These are phyloP conservation scores for Lepidocolaptes lacrymiger DNA, from an alignment of 2,797 vertebrate genomes.

Conservation along the genomic window DNA sequence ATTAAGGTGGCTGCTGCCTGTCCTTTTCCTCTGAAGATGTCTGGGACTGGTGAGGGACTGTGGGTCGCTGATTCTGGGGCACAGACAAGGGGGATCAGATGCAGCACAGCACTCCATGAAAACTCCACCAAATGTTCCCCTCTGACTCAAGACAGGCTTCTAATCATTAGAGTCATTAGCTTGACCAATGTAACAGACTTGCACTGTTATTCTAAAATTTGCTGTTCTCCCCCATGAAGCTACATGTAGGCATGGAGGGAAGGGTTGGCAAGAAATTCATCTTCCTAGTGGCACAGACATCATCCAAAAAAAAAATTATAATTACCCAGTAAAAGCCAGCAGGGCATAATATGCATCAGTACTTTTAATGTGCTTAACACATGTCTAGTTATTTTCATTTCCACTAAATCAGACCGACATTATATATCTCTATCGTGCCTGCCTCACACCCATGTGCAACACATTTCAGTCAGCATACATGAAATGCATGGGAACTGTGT, in stretches of 20 bases:
- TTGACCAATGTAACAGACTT: neutral
- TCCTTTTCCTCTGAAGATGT: constrained; percentile 41
- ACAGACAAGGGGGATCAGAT: neutral
- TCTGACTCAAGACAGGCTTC: neutral
- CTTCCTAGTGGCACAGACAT: neutral
- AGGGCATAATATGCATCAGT: neutral
- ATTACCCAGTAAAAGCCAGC: neutral
- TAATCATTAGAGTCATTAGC: neutral
- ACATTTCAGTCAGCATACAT: neutral
- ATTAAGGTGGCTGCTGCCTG: constrained; percentile 65
- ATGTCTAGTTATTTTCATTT: constrained; percentile 36
- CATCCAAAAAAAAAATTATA: neutral
- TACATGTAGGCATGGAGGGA: neutral
- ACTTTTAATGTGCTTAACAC: constrained; percentile 35
- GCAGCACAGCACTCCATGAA: neutral
- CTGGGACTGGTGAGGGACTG: neutral
- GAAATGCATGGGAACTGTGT: neutral
- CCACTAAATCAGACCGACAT: neutral
- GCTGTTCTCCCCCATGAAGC: neutral
- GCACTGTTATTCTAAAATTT: neutral
- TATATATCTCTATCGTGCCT: neutral
- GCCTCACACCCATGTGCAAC: constrained; percentile 11
- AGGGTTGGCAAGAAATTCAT: neutral
- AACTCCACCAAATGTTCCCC: neutral
- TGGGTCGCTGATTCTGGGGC: neutral